Evolutionary conservation across 2,113 vertebrate genomes (phyloP).

Genomic region (Vidua macroura): DNA sequence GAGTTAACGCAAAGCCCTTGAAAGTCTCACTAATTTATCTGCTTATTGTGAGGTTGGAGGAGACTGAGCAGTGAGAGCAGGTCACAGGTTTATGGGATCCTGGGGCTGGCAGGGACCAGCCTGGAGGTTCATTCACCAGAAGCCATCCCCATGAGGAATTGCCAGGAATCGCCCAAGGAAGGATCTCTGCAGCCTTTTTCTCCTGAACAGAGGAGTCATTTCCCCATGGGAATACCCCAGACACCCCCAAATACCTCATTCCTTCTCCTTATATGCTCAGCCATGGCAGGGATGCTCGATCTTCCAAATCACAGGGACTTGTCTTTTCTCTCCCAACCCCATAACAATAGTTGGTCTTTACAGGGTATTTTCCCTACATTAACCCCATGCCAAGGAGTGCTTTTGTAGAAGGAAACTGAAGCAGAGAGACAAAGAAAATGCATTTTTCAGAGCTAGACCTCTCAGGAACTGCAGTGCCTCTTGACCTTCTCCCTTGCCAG

Average conservation of each 20-base stretch:
- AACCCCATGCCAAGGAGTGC: neutral
- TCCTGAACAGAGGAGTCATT: neutral
- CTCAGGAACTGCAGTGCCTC: neutral
- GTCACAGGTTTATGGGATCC: neutral
- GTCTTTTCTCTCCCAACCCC: neutral
- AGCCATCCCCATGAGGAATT: neutral
- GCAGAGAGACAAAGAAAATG: neutral
- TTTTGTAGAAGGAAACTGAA: neutral
- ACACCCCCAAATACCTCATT: neutral
- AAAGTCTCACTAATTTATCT: neutral
- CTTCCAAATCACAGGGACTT: neutral
- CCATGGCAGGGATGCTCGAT: neutral
- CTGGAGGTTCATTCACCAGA: neutral
- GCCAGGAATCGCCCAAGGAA: fast-evolving
- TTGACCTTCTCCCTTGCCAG: neutral
- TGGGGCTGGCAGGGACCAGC: neutral
- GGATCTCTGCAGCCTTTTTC: neutral
- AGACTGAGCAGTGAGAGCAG: neutral
- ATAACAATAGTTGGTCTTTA: neutral
- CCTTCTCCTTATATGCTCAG: neutral
- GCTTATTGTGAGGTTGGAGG: neutral
- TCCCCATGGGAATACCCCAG: neutral
- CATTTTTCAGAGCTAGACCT: neutral
- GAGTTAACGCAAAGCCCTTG: neutral
- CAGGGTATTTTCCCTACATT: neutral